Conservation (phyloP, 2,113 vertebrate genomes). For the Gymnogyps californianus region DNA sequence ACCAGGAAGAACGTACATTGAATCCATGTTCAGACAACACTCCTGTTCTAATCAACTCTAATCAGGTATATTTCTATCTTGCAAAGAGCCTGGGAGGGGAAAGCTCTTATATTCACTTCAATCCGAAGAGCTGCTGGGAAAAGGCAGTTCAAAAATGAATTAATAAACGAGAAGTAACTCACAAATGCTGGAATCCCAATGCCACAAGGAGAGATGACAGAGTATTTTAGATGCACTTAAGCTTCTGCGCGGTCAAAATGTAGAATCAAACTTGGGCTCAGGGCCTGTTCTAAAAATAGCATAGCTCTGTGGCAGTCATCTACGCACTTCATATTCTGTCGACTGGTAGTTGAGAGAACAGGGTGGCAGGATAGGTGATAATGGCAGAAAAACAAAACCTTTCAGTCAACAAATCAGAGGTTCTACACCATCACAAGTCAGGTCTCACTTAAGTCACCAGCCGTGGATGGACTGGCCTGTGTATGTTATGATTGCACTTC, state of each 20-base stretch:
- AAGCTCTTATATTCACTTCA: not conserved
- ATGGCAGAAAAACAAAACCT: not conserved
- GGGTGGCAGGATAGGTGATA: not conserved
- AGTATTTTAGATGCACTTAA: not conserved
- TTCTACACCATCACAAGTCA: not conserved
- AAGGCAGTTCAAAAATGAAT: not conserved
- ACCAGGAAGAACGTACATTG: not conserved
- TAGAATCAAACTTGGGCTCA: not conserved
- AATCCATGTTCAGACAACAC: not conserved
- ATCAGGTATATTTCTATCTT: not conserved
- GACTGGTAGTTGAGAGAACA: not conserved
- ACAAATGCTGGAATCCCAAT: not conserved
- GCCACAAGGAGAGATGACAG: not conserved
- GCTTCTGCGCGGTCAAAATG: not conserved
- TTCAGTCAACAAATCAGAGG: not conserved
- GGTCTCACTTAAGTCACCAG: not conserved
- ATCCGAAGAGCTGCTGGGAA: not conserved
- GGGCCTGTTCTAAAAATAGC: constrained; percentile 25
- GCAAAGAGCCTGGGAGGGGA: not conserved
- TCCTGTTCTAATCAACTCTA: not conserved
- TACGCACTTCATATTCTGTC: not conserved
- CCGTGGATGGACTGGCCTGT: not conserved
- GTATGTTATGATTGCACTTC: not conserved
- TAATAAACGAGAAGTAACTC: not conserved
- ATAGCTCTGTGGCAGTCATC: not conserved